Base-by-base conservation (phyloP, 2,797 vertebrate species). In the Morus bassanus region DNA sequence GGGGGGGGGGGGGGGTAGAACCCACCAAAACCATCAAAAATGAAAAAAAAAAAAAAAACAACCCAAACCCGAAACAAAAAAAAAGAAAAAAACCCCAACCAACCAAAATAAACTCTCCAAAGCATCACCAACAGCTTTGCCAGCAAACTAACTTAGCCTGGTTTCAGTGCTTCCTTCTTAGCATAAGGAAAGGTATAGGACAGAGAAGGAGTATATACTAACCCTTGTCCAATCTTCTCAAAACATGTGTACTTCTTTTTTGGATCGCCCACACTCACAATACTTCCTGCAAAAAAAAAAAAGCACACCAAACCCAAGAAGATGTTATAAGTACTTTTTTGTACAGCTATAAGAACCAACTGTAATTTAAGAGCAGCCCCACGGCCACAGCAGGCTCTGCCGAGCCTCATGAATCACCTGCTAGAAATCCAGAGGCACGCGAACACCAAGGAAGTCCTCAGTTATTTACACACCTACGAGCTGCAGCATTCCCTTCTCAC, bases 221-320 rank as follows among this genome's bases (percentile, higher is more conserved):
- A 99, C 99, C 99, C 99, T 95, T 99, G 98, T 74, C 99, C 99
- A 54, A 99, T 99, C 98, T 99, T 99, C 97, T 99, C 99, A 96
- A 99, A 99, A 43, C 98, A 98, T 0, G 98, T 99, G 64, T 99
- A 99, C 96, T 99, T 99, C 98, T 99, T 99, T 97, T 99, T 99
- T 21, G 99, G 99, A 89, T 99, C 99, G 0, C 99, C 99, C 88
- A 99, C 98, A 35, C 98, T 99, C 89, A 99, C 99, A 13, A 99
- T 99, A 93, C 98, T 99, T 94, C 98, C 99, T 99, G 94, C 28
- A 75, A 91, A 92, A 95, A 54, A 74, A 60, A 10, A 39, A 12
- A 14, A 57, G 27, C 51, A 13, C 12, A 33, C 31, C 41, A 18
- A n/a, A 35, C 33, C 22, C 4, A 79, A 16, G 25, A 74, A 17